Evolutionary conservation across 2,113 vertebrate species (phyloP).

Genomic region (Cyanoderma ruficeps): DNA sequence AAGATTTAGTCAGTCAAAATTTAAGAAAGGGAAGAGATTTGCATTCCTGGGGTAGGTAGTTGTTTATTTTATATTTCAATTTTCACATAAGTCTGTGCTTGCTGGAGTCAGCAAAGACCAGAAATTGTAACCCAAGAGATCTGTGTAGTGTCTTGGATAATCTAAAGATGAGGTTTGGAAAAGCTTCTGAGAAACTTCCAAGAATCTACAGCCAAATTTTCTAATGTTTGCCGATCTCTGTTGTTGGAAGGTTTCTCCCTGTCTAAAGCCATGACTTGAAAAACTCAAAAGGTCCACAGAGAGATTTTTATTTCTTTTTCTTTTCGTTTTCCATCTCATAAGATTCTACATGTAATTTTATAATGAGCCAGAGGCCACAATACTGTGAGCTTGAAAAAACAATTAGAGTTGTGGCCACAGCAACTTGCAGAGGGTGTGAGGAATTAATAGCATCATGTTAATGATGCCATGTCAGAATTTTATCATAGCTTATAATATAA

Average conservation of each 20-base stretch:
- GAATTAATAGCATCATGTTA: constrained; percentile 24
- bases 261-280: constrained; percentile 23
- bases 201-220: constrained; percentile 41
- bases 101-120: constrained; percentile 12
- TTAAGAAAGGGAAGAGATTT: neutral
- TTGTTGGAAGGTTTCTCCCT: constrained; percentile 26
- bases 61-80: constrained; percentile 32
- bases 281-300: constrained; percentile 5
- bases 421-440: neutral
- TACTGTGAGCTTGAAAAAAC: constrained; percentile 43
- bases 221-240: constrained; percentile 37
- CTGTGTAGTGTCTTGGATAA: constrained; percentile 32
- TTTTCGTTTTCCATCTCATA: constrained; percentile 12
- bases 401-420: constrained; percentile 12
- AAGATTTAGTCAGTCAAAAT: neutral
- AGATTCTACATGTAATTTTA: constrained; percentile 28
- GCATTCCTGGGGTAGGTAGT: constrained; percentile 11
- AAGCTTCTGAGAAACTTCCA: constrained; percentile 41
- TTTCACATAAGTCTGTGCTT: neutral
- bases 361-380: constrained; percentile 33
- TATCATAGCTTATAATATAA: neutral
- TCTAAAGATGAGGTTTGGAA: constrained; percentile 47
- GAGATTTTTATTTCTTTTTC: constrained; percentile 11
- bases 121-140: constrained; percentile 17
- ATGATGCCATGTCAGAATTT: neutral